Base-by-base conservation (phyloP, 2,797 vertebrate genomes). In the Trematomus bernacchii region DNA sequence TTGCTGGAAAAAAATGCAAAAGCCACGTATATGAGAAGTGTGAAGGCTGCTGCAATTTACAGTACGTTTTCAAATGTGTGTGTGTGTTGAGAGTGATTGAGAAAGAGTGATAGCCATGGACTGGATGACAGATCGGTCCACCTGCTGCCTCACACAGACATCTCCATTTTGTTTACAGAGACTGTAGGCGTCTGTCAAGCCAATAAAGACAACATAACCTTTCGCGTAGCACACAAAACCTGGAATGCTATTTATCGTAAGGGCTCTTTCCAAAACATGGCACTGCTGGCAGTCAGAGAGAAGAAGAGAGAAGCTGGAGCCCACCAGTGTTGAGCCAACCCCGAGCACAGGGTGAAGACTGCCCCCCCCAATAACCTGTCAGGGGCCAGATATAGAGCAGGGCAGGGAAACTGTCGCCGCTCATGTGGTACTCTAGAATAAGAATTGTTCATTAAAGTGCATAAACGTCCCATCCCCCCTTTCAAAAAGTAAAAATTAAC, bases 191-290 rank as follows among this genome's bases (percentile, higher is more conserved):
- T 82, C 86, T 90, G 91, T 90, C 87, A 89, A 21, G 83, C 82
- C 79, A 87, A 83, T 85, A 89, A 89, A 90, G 88, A 89, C 87
- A 91, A 89, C 86, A 80, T 87, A 88, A 88, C 90, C 87, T 89
- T 90, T 89, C 18, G 47, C 40, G 59, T 64, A 30, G 77, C 80
- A 61, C 81, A 85, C 90, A 89, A 83, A 87, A 86, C 67, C 71
- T 71, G 89, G 91, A 92, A 93, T 88, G 87, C 85, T 78, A 87
- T 92, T 89, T 88, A 91, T 91, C 66, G 46, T 77, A 65, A 74
- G 76, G 74, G 50, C 71, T 71, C 76, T 90, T 92, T 92, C 83
- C 85, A 92, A 90, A 93, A 91, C 75, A 91, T 63, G 86, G 84
- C 80, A 79, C 54, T 19, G 86, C 73, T 47, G 77, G 77, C 73